These are phyloP conservation scores for Meles meles DNA, from an alignment of 2,113 vertebrate species.

Conservation along the genomic window DNA sequence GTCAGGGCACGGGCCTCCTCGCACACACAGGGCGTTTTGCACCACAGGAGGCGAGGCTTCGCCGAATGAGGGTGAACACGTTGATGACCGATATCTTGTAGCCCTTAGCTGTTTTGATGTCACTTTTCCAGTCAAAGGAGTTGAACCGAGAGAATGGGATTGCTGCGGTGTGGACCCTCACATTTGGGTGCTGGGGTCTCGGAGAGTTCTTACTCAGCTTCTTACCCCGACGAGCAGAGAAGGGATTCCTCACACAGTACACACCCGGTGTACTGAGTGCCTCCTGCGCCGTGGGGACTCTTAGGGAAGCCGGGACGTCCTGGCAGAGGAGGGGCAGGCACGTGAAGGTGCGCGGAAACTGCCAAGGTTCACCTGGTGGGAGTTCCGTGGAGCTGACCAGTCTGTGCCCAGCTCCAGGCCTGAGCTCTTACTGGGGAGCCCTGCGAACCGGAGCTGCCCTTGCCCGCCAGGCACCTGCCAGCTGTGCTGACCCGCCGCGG, in stretches of 20 bases:
- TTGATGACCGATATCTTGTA: too few relatives aligned
- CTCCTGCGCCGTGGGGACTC: background rate
- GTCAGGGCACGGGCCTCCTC: background rate
- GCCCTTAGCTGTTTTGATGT: background rate
- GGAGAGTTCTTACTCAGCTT: background rate
- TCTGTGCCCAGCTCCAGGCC: background rate
- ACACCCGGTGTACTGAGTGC: accelerated
- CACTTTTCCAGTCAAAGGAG: background rate
- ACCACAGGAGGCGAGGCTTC: background rate
- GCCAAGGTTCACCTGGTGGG: background rate
- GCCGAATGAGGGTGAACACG: accelerated
- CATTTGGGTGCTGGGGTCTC: background rate
- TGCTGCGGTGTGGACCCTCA: background rate
- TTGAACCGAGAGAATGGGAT: accelerated
- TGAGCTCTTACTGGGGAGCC: background rate
- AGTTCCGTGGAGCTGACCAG: background rate
- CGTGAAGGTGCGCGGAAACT: too few relatives aligned
- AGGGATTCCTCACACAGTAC: background rate
- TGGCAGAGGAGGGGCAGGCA: background rate
- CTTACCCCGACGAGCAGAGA: accelerated
- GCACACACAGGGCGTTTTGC: accelerated
- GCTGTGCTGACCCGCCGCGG: background rate
- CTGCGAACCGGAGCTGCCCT: background rate
- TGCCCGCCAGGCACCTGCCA: background rate
- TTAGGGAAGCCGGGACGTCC: background rate